phyloP scores from a whole-genome alignment of 2,113 vertebrate species.

The Zosterops pallidus region DNA sequence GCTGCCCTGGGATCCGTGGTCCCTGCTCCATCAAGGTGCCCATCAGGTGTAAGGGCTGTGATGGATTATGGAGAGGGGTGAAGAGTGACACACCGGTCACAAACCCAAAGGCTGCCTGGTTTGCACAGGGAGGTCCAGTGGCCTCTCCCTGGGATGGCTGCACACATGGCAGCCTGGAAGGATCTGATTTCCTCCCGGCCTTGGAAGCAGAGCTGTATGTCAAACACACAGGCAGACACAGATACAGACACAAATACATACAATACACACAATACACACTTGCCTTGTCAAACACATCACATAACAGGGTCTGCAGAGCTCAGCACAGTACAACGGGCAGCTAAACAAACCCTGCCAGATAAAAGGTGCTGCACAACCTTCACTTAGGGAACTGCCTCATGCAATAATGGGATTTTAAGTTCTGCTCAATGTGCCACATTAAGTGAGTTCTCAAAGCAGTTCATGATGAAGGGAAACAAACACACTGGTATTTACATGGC shows the following conservation, averaged over 20 bases:
- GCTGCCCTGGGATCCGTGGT: too few relatives aligned
- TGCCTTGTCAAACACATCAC: not conserved
- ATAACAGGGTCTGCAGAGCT: not conserved
- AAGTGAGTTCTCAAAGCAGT: not conserved
- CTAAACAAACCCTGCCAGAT: not conserved
- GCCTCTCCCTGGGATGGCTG: not conserved
- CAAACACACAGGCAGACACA: not conserved
- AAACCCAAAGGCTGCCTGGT: not conserved
- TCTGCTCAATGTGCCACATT: not conserved
- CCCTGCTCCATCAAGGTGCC: not conserved
- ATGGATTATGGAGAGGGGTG: rapidly evolving
- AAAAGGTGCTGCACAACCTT: not conserved
- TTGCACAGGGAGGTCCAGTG: not conserved
- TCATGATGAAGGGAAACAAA: not conserved
- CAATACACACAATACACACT: not conserved
- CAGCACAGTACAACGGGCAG: not conserved
- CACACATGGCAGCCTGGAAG: not conserved
- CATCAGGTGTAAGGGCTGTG: too few relatives aligned
- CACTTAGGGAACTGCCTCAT: not conserved
- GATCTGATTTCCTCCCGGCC: too few relatives aligned
- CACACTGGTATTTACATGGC: rapidly evolving
- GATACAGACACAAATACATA: not conserved
- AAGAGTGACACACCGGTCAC: rapidly evolving
- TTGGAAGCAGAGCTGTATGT: rapidly evolving
- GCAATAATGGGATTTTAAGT: not conserved